These are phyloP conservation scores for Plodia interpunctella DNA, from an alignment of 1,140 invertebrate genomes.

Conservation along the genomic window DNA sequence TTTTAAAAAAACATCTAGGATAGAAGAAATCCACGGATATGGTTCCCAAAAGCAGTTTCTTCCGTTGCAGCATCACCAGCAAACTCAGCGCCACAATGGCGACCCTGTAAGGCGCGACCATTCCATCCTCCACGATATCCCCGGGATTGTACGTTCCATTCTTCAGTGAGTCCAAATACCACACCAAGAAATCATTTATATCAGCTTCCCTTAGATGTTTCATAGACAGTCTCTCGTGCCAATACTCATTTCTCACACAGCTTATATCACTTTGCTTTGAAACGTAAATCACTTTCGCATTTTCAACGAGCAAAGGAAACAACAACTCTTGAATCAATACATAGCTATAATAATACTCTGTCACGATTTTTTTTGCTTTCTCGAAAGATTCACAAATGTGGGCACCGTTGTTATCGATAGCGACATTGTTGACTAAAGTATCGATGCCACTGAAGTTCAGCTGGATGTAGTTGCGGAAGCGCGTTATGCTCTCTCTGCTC, in stretches of 20 bases:
- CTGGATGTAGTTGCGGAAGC: slow-evolving; percentile 77
- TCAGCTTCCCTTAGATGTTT: slow-evolving; percentile 12
- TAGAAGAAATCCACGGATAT: background rate
- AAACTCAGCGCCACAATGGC: background rate
- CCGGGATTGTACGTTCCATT: background rate
- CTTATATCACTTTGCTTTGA: slow-evolving; percentile 79
- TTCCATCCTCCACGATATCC: background rate
- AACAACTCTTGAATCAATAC: slow-evolving; percentile 79
- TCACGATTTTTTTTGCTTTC: slow-evolving; percentile 81
- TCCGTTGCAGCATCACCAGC: slow-evolving; percentile 7
- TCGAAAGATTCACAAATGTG: slow-evolving; percentile 77
- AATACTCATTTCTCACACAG: slow-evolving; percentile 59
- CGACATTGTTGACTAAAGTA: slow-evolving; percentile 88
- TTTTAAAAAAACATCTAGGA: background rate
- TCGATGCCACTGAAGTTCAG: slow-evolving; percentile 83
- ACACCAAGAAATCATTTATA: slow-evolving; percentile 15
- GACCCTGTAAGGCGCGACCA: background rate
- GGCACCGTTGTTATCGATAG: slow-evolving; percentile 73
- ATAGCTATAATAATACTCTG: slow-evolving; percentile 80
- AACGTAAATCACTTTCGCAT: slow-evolving; percentile 83
- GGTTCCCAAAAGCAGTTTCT: background rate
- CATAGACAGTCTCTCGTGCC: slow-evolving; percentile 14
- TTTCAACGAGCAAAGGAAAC: slow-evolving; percentile 80
- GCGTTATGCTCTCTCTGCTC: slow-evolving; percentile 75
- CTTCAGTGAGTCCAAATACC: slow-evolving; percentile 7